Percentiles rank a stretch among this genome's conserved stretches.
phyloP scores from a whole-genome alignment of 2,888 invertebrate species.

The Synergus umbraculus region DNA sequence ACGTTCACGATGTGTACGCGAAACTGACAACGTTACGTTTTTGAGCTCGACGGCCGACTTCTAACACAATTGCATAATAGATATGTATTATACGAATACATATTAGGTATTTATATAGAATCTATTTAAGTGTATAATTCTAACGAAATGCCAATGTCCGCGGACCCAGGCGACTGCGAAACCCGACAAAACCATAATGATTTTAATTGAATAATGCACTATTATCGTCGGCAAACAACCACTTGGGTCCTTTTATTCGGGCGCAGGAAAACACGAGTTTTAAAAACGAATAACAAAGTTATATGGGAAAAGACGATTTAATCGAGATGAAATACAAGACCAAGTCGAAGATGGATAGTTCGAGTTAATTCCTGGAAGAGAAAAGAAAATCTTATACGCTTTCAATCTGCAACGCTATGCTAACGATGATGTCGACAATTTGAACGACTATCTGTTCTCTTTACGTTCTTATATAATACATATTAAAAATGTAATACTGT shows the following conservation, averaged over 20 bases:
- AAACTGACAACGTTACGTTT: conserved; percentile 69
- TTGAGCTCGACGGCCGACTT: conserved; percentile 71
- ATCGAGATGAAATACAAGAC: conserved; percentile 14
- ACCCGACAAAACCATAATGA: conserved; percentile 63
- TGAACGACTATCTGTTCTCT: conserved; percentile 59
- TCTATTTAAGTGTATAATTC: conserved; percentile 76
- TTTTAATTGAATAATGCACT: conserved; percentile 20
- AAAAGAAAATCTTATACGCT: conserved; percentile 66
- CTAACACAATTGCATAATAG: conserved; percentile 75
- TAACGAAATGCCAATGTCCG: conserved; percentile 76
- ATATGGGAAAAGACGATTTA: conserved; percentile 48
- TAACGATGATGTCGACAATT: conserved; percentile 65
- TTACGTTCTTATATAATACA: conserved; percentile 47
- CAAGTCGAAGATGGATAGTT: conserved; percentile 38
- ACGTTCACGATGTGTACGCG: conserved; percentile 47
- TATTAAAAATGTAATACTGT: conserved; percentile 44
- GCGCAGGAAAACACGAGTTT: conserved; percentile 63
- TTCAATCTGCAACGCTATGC: conserved; percentile 70
- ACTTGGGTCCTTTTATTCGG: conserved; percentile 68
- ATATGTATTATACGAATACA: conserved; percentile 76
- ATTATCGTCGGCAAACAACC: conserved; percentile 57
- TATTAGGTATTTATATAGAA: conserved; percentile 77
- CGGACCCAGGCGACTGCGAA: conserved; percentile 68
- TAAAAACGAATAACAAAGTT: conserved; percentile 43
- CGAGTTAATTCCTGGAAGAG: conserved; percentile 36